Evolutionary conservation across 2,797 vertebrate genomes (phyloP).

Genomic region (Anabas testudineus): DNA sequence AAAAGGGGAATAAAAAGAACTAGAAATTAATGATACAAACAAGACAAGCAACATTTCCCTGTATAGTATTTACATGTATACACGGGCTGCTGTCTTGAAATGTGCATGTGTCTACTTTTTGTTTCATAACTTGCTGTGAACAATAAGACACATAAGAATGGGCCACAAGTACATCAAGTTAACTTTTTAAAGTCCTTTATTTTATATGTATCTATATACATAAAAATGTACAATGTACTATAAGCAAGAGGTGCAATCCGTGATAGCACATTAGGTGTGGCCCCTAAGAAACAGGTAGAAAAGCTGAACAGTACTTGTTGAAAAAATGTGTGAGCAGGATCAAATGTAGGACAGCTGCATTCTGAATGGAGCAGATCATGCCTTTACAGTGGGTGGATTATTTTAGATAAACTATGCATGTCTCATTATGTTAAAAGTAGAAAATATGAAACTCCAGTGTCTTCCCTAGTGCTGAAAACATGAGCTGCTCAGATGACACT

Average conservation of each 20-base stretch:
- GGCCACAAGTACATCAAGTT: not conserved
- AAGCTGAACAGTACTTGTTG: slow-evolving; percentile 48
- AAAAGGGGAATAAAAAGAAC: slow-evolving; percentile 3
- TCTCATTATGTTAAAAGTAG: slow-evolving; percentile 4
- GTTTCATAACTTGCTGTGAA: not conserved
- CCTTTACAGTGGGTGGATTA: slow-evolving; percentile 15
- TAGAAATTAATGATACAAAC: too few species aligned
- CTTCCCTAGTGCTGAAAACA: slow-evolving; percentile 19
- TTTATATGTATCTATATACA: slow-evolving; percentile 79
- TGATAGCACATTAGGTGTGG: slow-evolving; percentile 56
- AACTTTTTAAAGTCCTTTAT: slow-evolving; percentile 69
- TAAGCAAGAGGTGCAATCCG: slow-evolving; percentile 76
- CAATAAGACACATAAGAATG: not conserved
- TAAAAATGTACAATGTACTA: slow-evolving; percentile 79
- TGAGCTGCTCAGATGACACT: slow-evolving; percentile 43
- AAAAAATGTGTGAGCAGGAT: slow-evolving; percentile 39
- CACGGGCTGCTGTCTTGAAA: not conserved
- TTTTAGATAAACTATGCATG: slow-evolving; percentile 6
- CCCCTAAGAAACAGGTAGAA: slow-evolving; percentile 58
- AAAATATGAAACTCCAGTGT: slow-evolving; percentile 30
- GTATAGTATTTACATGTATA: not conserved
- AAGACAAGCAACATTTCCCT: not conserved
- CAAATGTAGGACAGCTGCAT: slow-evolving; percentile 30
- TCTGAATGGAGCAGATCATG: slow-evolving; percentile 30
- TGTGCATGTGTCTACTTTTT: not conserved